Percentiles rank a stretch among this genome's conserved stretches.
Conservation (phyloP, 2,113 vertebrate genomes). For the Leiothrix lutea region DNA sequence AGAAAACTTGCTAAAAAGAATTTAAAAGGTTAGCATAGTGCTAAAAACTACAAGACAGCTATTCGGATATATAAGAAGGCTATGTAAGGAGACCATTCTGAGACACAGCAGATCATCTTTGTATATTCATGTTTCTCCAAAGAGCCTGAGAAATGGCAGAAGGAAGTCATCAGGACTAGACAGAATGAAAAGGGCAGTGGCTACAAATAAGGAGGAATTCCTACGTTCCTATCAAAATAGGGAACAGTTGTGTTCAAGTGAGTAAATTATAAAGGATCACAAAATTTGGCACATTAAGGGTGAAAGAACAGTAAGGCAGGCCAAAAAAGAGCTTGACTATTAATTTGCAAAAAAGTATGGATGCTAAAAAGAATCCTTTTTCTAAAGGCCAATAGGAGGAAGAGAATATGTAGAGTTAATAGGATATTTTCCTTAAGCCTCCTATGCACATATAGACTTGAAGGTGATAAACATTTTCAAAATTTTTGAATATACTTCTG, state of each 20-base stretch:
- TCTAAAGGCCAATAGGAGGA: neutral
- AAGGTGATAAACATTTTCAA: neutral
- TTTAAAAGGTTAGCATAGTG: neutral
- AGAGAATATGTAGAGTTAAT: neutral
- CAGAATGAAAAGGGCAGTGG: neutral
- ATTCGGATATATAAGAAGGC: neutral
- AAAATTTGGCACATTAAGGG: neutral
- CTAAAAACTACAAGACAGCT: neutral
- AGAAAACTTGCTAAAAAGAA: neutral
- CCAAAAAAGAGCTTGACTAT: neutral
- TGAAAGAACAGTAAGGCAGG: neutral
- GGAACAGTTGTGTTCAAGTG: neutral
- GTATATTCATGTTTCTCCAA: neutral
- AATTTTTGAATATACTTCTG: neutral
- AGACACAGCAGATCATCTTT: neutral
- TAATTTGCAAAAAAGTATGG: neutral
- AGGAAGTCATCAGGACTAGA: neutral
- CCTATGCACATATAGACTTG: neutral
- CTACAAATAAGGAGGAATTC: neutral
- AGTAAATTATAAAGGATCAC: neutral
- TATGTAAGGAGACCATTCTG: neutral
- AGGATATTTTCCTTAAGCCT: neutral
- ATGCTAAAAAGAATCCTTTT: neutral
- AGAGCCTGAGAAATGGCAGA: neutral
- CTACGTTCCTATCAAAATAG: neutral